Evolutionary conservation across 2,113 vertebrate species (phyloP).

Genomic region (Petromus typicus): DNA sequence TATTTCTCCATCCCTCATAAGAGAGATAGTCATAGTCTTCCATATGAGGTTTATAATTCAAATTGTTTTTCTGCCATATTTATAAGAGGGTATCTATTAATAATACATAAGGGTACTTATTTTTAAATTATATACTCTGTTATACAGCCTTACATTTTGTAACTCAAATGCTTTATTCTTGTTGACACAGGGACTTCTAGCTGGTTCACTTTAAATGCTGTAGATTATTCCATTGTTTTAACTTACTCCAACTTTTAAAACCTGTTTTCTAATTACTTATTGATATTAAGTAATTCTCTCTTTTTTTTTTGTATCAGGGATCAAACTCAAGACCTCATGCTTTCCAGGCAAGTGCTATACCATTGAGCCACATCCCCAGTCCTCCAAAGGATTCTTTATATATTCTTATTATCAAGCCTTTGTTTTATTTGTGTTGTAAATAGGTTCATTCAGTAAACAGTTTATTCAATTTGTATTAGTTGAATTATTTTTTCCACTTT

Average conservation of each 20-base stretch:
- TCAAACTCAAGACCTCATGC: too few species aligned
- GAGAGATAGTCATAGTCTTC: not conserved
- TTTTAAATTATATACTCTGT: not conserved
- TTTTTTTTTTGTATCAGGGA: not conserved
- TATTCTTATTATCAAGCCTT: not conserved
- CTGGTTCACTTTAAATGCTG: not conserved
- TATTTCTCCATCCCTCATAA: not conserved
- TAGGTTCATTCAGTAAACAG: not conserved
- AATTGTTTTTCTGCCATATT: not conserved
- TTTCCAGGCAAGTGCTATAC: too few species aligned
- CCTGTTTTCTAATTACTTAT: not conserved
- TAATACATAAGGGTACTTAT: not conserved
- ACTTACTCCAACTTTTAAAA: not conserved
- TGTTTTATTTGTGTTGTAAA: not conserved
- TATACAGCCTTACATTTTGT: not conserved
- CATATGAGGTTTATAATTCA: not conserved
- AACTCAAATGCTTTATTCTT: not conserved
- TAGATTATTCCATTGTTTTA: not conserved
- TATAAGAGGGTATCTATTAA: not conserved
- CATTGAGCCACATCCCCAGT: too few species aligned
- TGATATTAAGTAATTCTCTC: not conserved
- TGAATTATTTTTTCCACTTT: not conserved
- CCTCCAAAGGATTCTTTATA: not conserved
- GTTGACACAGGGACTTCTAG: not conserved
- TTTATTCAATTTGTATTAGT: conserved; percentile 4